phyloP scores from a whole-genome alignment of 1,140 invertebrate species.

The Drosophila takahashii region DNA sequence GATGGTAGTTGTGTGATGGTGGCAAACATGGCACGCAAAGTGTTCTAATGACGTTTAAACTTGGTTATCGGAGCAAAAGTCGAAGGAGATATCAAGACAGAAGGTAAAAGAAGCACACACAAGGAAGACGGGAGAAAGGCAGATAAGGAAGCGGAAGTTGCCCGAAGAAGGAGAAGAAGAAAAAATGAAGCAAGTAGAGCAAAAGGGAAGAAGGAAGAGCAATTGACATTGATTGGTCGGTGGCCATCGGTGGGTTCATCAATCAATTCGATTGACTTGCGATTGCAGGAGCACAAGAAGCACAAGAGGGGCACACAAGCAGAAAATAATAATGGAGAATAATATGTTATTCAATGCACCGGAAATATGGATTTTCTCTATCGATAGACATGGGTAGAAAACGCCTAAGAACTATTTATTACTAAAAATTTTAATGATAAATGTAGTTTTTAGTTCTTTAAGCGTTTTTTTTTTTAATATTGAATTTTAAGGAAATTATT shows the following conservation, averaged over 20 bases:
- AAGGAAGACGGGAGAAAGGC: neutral
- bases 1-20: slow-evolving; percentile 6
- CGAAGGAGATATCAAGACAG: slow-evolving; percentile 29
- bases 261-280: slow-evolving; percentile 46
- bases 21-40: slow-evolving; percentile 33
- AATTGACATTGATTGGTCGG: slow-evolving; percentile 40
- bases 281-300: slow-evolving; percentile 7
- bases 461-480: too few relatives aligned
- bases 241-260: slow-evolving; percentile 39
- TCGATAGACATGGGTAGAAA: neutral
- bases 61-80: slow-evolving; percentile 41
- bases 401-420: too few relatives aligned
- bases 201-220: neutral
- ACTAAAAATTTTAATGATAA: too few relatives aligned
- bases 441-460: too few relatives aligned
- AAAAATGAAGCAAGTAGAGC: too few relatives aligned
- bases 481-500: too few relatives aligned
- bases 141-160: slow-evolving; percentile 32
- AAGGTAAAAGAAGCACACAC: neutral
- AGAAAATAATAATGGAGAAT: slow-evolving; percentile 27
- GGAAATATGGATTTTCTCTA: slow-evolving; percentile 1
- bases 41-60: slow-evolving; percentile 45
- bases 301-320: slow-evolving; percentile 18
- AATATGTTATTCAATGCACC: slow-evolving; percentile 22
- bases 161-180: neutral